These are phyloP conservation scores for Suncus etruscus DNA, from an alignment of 2,113 vertebrate genomes.

Conservation along the genomic window DNA sequence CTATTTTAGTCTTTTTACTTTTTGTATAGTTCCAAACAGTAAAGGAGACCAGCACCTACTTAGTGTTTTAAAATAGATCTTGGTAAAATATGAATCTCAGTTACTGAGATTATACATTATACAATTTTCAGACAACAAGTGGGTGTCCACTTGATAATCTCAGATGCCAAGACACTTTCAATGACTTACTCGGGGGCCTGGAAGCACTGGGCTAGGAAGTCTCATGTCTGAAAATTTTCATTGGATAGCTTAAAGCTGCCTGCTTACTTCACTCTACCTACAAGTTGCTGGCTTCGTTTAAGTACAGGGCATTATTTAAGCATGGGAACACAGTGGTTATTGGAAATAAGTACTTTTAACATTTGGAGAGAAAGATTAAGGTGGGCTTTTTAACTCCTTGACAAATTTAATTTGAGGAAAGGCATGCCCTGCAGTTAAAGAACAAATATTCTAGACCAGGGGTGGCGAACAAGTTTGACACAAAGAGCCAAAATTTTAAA, in stretches of 20 bases:
- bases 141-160: background rate
- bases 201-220: accelerated
- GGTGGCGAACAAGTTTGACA: too few species aligned
- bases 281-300: background rate
- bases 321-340: background rate
- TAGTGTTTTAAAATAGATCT: background rate
- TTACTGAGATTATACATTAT: background rate
- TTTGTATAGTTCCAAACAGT: background rate
- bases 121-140: background rate
- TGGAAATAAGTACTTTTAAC: accelerated
- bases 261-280: background rate
- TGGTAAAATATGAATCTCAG: background rate
- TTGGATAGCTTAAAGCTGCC: background rate
- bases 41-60: background rate
- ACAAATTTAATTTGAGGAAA: accelerated
- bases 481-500: too few species aligned
- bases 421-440: background rate
- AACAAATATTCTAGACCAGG: background rate
- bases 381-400: background rate
- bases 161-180: background rate
- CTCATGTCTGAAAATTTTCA: background rate
- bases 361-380: background rate
- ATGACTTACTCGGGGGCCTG: too few species aligned
- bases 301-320: background rate
- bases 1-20: background rate